Conservation (phyloP, 2,888 invertebrate species). For the Volucella inanis region DNA sequence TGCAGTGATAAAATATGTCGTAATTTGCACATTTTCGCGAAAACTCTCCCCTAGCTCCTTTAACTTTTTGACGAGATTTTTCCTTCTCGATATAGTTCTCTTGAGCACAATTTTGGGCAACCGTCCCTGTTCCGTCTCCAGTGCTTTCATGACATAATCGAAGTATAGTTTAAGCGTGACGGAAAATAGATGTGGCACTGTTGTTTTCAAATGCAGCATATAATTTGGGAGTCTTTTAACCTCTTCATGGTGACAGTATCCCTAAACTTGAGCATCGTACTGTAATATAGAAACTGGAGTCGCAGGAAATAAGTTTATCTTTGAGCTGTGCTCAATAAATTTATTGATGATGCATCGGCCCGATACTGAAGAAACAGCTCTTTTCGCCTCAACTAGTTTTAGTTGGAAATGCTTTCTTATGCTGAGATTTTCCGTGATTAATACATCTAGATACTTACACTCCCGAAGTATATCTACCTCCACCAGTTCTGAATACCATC, state of each 20-base stretch:
- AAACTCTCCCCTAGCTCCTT: neutral
- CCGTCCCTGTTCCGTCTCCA: neutral
- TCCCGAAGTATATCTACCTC: no score
- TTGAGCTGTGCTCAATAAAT: no score
- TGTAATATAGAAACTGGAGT: no score
- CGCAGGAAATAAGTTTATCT: no score
- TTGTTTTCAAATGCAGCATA: neutral
- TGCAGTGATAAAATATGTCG: neutral
- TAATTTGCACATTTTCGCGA: neutral
- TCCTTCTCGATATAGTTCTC: neutral
- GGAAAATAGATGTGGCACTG: neutral
- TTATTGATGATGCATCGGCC: no score
- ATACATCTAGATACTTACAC: no score
- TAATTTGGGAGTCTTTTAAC: neutral
- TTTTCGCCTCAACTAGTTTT: no score
- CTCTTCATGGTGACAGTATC: neutral
- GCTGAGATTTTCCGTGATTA: no score
- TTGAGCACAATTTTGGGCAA: neutral
- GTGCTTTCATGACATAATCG: neutral
- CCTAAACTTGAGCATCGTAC: no score
- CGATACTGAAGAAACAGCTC: no score
- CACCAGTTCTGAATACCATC: no score
- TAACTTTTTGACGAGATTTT: neutral
- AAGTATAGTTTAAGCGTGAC: neutral
- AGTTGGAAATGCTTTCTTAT: no score